These are phyloP conservation scores for Tachina fera DNA, from an alignment of 2,888 invertebrate genomes.

Conservation along the genomic window DNA sequence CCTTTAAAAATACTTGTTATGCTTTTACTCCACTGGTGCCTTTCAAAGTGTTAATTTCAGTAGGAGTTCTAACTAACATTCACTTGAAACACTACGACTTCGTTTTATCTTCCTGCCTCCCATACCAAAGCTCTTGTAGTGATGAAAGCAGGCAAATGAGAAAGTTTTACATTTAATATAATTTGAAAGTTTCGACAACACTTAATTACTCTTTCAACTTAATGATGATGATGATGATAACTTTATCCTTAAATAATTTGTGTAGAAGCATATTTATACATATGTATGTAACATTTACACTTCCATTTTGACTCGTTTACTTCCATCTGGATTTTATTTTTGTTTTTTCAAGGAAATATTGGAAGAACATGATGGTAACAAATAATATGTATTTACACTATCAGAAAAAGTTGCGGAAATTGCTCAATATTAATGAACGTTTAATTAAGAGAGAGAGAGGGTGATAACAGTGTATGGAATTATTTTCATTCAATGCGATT, in stretches of 20 bases:
- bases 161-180: constrained; percentile 61
- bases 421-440: no score
- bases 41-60: background rate
- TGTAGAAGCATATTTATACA: background rate
- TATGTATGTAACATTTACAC: constrained; percentile 12
- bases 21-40: background rate
- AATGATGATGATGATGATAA: constrained; percentile 53
- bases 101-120: background rate
- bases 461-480: no score
- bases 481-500: no score
- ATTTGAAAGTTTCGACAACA: constrained; percentile 68
- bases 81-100: background rate
- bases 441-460: no score
- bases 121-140: background rate
- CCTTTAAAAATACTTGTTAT: no score
- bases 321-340: background rate
- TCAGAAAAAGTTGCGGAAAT: background rate
- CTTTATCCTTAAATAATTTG: constrained; percentile 66
- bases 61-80: background rate
- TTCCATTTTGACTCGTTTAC: background rate
- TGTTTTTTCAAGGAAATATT: constrained; percentile 23
- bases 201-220: constrained; percentile 68
- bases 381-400: constrained; percentile 29
- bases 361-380: constrained; percentile 1
- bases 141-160: background rate